These are phyloP conservation scores for Drosophila suzukii DNA, from an alignment of 1,140 invertebrate genomes.

Conservation along the genomic window DNA sequence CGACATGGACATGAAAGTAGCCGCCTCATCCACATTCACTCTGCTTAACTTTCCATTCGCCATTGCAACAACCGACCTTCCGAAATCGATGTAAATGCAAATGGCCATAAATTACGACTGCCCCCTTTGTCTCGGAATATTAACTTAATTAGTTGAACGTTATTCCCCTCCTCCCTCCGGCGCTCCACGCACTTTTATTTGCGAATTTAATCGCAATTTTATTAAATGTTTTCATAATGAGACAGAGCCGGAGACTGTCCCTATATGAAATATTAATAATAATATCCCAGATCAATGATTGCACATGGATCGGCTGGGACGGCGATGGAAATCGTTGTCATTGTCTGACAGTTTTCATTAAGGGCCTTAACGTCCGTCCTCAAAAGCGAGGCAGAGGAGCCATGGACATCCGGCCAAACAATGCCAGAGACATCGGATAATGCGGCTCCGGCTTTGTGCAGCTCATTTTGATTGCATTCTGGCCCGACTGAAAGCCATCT, in stretches of 20 bases:
- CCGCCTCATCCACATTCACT: not conserved
- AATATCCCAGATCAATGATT: conserved; percentile 51
- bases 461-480: conserved; percentile 46
- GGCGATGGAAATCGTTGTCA: conserved; percentile 48
- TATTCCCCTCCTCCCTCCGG: conserved; percentile 13
- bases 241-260: not conserved
- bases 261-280: conserved; percentile 50
- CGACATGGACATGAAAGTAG: conserved; percentile 4
- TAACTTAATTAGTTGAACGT: conserved; percentile 61
- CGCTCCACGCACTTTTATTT: conserved; percentile 30
- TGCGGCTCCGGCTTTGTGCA: conserved; percentile 42
- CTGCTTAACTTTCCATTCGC: not conserved
- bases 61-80: not conserved
- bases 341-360: conserved; percentile 61
- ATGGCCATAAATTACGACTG: conserved; percentile 46
- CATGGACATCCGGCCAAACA: conserved; percentile 32
- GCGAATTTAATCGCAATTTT: conserved; percentile 54
- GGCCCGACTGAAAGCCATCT: conserved; percentile 25
- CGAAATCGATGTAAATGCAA: conserved; percentile 51
- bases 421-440: conserved; percentile 44
- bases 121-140: conserved; percentile 34
- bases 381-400: not conserved
- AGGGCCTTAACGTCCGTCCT: conserved; percentile 39
- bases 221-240: conserved; percentile 59
- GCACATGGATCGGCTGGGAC: not conserved